Base-by-base conservation (phyloP, 2,113 vertebrate species). In the Glaucidium brasilianum region DNA sequence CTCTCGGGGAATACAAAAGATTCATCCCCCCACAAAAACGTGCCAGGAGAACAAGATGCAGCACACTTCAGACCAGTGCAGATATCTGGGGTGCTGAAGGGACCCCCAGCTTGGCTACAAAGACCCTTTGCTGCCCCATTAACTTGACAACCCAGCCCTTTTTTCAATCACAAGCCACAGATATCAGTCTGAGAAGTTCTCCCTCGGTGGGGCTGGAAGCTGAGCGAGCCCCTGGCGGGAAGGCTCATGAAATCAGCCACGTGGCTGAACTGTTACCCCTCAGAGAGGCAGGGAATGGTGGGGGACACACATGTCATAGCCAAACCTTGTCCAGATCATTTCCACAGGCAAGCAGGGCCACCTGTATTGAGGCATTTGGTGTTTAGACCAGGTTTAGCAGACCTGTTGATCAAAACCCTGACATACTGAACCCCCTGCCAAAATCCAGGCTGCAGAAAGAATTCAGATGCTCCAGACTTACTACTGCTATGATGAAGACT, bases 211-310 rank as follows among this genome's bases (percentile, higher is more conserved):
- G 39, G 23, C 69, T 12, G 29, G 72, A 67, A 15, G n/a, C 43
- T 22, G 23, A 75, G 62, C 13, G 20, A 92, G 69, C 21, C 43
- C 53, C 41, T 5, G 5, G 26, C 14, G 15, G 21, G 18, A 92
- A 47, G 45, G 58, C 86, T 95, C 82, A 95, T 88, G 85, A 91
- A 97, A 94, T 41, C 15, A 72, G 81, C 79, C 73, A 89, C 56
- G 12, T 72, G 85, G 71, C 41, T 50, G 68, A 75, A 45, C 41
- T 9, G 49, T 23, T 7, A 39, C 17, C 59, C 18, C 8, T 60
- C 41, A 39, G 18, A 4, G 7, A 30, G 12, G 55, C 76, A 77
- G n/a, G 27, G 41, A n/a, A n/a, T n/a, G 45, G 13, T 15, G 35
- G 17, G 11, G 6, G 16, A 8, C 16, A 47, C 45, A n/a, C 1